Percentiles rank a stretch among this genome's conserved stretches.
Evolutionary conservation across 2,888 invertebrate genomes (phyloP).

Genomic region (Caenorhabditis sp.): DNA sequence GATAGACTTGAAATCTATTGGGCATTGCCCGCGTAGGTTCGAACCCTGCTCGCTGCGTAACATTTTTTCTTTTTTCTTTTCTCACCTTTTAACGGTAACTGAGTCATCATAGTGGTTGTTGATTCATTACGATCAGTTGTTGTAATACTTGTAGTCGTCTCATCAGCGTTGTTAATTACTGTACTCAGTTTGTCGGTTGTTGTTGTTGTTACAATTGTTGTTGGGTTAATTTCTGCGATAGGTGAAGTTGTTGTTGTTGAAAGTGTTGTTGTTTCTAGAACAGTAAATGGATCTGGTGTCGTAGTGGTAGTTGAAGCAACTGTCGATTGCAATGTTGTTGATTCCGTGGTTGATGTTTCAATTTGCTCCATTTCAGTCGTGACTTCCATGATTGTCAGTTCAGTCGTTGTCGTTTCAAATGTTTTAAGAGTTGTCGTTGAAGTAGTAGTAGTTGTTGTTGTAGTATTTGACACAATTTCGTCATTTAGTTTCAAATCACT

Average conservation of each 20-base stretch:
- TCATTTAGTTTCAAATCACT: constrained; percentile 1
- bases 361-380: no score
- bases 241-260: not conserved
- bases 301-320: constrained; percentile 7
- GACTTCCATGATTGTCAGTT: constrained; percentile 7
- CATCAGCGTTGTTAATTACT: constrained; percentile 5
- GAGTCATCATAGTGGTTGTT: not conserved
- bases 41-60: constrained; percentile 76
- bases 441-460: constrained; percentile 6
- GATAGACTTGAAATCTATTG: constrained; percentile 79
- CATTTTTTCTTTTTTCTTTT: not conserved
- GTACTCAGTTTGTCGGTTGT: constrained; percentile 16
- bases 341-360: constrained; percentile 5
- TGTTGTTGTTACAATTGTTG: constrained; percentile 4
- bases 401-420: constrained; percentile 1
- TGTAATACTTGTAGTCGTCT: constrained; percentile 1
- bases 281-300: not conserved
- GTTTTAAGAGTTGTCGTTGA: no score
- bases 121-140: not conserved
- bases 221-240: not conserved
- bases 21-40: constrained; percentile 78
- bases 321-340: constrained; percentile 4
- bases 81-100: constrained; percentile 18
- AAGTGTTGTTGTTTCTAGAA: not conserved
- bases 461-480: constrained; percentile 5